Evolutionary conservation across 2,797 vertebrate species (phyloP).

Genomic region (Benthosema pterotum): DNA sequence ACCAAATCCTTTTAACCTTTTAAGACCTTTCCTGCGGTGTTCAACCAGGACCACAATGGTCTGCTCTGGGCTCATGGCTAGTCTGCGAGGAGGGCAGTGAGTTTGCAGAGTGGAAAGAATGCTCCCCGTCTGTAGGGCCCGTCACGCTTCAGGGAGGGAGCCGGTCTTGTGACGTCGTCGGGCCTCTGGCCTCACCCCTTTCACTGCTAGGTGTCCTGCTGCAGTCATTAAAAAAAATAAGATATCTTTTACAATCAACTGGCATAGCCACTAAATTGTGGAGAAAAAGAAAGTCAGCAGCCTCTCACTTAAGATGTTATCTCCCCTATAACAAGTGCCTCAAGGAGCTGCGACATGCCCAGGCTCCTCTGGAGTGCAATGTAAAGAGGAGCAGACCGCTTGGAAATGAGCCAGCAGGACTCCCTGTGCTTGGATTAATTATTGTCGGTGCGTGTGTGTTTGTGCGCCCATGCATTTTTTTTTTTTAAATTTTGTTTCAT

Average conservation of each 20-base stretch:
- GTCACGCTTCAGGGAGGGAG: constrained; percentile 63
- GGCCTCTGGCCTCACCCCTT: constrained; percentile 18
- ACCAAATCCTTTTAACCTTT: too few relatives aligned
- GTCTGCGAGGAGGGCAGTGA: constrained; percentile 43
- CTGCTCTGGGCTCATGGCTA: constrained; percentile 18
- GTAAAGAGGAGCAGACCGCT: neutral
- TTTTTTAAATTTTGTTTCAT: too few relatives aligned
- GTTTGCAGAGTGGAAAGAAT: constrained; percentile 72
- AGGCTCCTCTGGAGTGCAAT: neutral
- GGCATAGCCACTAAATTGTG: too few relatives aligned
- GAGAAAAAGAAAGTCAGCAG: neutral
- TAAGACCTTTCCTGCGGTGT: neutral
- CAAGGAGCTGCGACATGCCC: neutral
- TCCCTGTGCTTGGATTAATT: too few relatives aligned
- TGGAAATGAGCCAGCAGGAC: too few relatives aligned
- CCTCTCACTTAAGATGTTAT: neutral
- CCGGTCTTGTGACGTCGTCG: constrained; percentile 68
- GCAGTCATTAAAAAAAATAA: too few relatives aligned
- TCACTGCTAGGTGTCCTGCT: constrained; percentile 9
- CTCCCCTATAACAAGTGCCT: too few relatives aligned
- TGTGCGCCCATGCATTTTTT: neutral
- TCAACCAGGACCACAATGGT: neutral
- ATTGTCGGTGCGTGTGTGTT: too few relatives aligned
- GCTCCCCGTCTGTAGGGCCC: constrained; percentile 51
- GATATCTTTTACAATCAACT: too few relatives aligned